Conservation (phyloP, 2,888 invertebrate species). For the Ochropleura leucogaster region DNA sequence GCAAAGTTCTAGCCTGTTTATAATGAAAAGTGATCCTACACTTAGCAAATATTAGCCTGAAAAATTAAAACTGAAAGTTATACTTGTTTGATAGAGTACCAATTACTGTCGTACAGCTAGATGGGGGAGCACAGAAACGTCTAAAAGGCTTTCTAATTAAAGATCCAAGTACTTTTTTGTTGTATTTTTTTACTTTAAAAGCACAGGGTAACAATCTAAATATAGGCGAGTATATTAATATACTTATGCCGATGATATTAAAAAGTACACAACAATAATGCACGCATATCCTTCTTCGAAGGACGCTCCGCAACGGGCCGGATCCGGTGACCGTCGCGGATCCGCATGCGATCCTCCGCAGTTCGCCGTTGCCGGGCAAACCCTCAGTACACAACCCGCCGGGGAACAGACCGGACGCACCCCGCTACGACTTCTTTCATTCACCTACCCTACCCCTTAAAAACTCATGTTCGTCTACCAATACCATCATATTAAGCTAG, state of each 20-base stretch:
- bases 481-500: slow-evolving; percentile 41
- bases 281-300: slow-evolving; percentile 26
- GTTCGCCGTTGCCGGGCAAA: slow-evolving; percentile 50
- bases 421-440: slow-evolving; percentile 38
- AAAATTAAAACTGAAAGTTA: neutral
- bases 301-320: slow-evolving; percentile 39
- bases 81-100: neutral
- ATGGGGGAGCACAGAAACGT: neutral
- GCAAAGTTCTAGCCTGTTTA: neutral
- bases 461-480: slow-evolving; percentile 49
- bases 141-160: slow-evolving; percentile 2
- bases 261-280: slow-evolving; percentile 10
- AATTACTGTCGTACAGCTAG: neutral
- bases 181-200: neutral
- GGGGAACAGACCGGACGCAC: slow-evolving; percentile 60
- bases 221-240: neutral
- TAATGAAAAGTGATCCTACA: neutral
- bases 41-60: neutral
- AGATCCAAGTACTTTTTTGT: neutral
- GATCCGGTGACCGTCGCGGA: slow-evolving; percentile 20
- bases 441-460: slow-evolving; percentile 55
- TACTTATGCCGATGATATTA: neutral
- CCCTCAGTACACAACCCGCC: slow-evolving; percentile 62
- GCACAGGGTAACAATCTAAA: neutral
- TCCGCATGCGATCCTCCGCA: slow-evolving; percentile 60